Conservation (phyloP, 2,113 vertebrate genomes). For the Amphiprion ocellaris region DNA sequence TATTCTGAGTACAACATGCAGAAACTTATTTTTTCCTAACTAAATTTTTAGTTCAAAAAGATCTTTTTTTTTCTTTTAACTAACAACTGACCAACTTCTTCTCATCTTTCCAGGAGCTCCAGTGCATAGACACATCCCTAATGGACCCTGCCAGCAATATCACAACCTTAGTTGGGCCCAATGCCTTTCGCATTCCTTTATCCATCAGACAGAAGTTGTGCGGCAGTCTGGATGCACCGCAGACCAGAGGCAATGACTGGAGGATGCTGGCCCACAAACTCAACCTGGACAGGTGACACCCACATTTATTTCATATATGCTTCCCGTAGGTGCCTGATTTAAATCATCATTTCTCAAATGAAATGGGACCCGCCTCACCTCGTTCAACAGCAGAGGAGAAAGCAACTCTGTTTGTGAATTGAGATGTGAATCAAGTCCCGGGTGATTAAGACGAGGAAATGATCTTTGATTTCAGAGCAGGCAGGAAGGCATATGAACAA, state of each 20-base stretch:
- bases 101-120: conserved; percentile 87
- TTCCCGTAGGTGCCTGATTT: background rate
- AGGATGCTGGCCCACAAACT: conserved; percentile 97
- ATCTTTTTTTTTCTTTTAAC: too few species aligned
- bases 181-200: conserved; percentile 95
- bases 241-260: conserved; percentile 98
- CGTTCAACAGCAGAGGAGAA: too few species aligned
- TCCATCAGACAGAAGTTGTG: conserved; percentile 97
- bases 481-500: too few species aligned
- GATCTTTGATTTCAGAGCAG: too few species aligned
- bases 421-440: too few species aligned
- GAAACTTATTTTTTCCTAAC: too few species aligned
- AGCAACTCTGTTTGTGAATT: too few species aligned
- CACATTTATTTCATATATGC: background rate
- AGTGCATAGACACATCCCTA: conserved; percentile 91
- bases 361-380: too few species aligned
- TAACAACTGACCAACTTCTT: background rate
- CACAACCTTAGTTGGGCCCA: conserved; percentile 92
- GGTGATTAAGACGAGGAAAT: too few species aligned
- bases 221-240: conserved; percentile 95
- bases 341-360: background rate
- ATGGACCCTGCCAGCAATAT: conserved; percentile 91
- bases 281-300: conserved; percentile 92
- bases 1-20: background rate
- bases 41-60: background rate